Percentiles rank a stretch among this genome's conserved stretches.
phyloP scores from a whole-genome alignment of 1,140 invertebrate species.

The Ruditapes philippinarum region DNA sequence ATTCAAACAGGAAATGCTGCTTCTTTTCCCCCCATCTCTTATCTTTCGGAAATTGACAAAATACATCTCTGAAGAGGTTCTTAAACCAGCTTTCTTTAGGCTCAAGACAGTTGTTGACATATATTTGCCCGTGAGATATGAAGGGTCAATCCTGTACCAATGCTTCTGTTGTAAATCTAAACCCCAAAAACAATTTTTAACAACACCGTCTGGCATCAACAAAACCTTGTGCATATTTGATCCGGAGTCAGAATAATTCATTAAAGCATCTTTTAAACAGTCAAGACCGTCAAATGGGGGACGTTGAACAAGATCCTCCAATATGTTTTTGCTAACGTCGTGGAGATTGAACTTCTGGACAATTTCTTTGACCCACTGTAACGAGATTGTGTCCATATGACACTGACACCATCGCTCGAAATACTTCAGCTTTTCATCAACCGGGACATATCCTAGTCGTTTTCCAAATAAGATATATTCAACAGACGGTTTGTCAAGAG shows the following conservation, averaged over 20 bases:
- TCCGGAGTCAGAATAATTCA: no score
- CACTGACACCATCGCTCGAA: neutral
- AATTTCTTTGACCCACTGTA: neutral
- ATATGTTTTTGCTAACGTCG: neutral
- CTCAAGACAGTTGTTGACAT: neutral
- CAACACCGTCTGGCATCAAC: neutral
- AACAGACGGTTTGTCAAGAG: neutral
- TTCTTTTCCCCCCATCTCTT: no score
- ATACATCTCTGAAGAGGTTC: neutral
- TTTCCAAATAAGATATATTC: neutral
- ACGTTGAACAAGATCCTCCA: neutral
- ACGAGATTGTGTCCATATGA: neutral
- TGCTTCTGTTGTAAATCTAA: neutral
- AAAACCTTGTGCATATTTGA: neutral
- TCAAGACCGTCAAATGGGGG: no score
- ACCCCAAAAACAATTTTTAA: neutral
- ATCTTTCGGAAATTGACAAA: neutral
- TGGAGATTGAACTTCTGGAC: neutral
- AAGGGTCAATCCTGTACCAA: neutral
- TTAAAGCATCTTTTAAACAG: no score
- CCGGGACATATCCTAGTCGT: neutral
- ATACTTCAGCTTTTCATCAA: neutral
- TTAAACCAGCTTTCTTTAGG: neutral
- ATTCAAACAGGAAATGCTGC: neutral
- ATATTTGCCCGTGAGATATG: neutral